Evolutionary conservation across 2,888 invertebrate species (phyloP), one percentile per base, ranked within the genome.

Genomic region (Melangyna quadrimaculata): DNA sequence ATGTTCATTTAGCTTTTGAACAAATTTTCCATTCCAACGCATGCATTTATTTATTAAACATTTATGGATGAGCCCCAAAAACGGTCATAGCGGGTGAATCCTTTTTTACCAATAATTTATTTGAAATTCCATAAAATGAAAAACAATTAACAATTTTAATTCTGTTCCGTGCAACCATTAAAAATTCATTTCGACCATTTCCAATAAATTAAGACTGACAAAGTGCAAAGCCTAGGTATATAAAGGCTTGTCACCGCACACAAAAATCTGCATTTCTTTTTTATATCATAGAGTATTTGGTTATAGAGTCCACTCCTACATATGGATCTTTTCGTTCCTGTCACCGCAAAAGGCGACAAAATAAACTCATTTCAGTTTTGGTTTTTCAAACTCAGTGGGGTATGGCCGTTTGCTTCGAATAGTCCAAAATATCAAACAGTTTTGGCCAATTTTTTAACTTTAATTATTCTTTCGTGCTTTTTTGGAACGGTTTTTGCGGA

Each of bases 301-400:
- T 35, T 19, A 0, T 1, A 19, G 3, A 22, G 35, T 37, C 14
- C 14, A 19, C n/a, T 3, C 4, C 7, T 10, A 12, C n/a, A n/a
- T n/a, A 78, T 71, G 78, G 27, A 22, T 14, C 45, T 53, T 35
- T 79, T 71, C 32, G 14, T 35, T 45, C 70, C 83, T 14, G n/a
- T 65, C 12, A 84, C 79, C 10, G 51, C 45, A 27, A 78, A 67
- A 10, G 74, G 57, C 17, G 74, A 65, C 22, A 9, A 35, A 29
- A 59, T 83, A 8, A 45, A 53, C 32, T 81, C 86, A 2, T 10
- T 74, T 9, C 87, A 87, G 7, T 80, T 75, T 27, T 48, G 29
- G 32, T 67, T 74, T 40, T 88, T 83, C 45, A 87, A 88, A 48
- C 32, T 45, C 6, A 87, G 87, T 69, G 87, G 80, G 70, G 59